These are phyloP conservation scores for Cyprinodon brontotheroides DNA, from an alignment of 2,113 vertebrate species.

Conservation along the genomic window DNA sequence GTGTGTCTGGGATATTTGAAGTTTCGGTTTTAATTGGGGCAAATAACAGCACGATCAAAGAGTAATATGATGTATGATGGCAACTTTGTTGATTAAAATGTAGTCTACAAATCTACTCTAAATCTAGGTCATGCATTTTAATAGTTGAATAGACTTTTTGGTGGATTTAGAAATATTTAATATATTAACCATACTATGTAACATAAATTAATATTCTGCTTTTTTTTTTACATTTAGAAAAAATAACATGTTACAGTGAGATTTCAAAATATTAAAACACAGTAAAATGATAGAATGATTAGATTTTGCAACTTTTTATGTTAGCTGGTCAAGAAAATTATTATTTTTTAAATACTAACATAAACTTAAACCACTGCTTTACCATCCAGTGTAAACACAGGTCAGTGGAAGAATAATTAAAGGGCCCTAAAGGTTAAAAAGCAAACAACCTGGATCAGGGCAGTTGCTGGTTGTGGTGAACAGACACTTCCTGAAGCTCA, in stretches of 20 bases:
- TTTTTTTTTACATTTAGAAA: neutral
- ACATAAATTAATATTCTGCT: neutral
- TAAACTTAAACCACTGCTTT: neutral
- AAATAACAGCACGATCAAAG: too few species aligned
- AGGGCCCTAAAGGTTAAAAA: slow-evolving; percentile 7
- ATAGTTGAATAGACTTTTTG: too few species aligned
- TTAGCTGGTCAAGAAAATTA: neutral
- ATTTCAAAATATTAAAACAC: neutral
- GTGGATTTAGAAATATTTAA: too few species aligned
- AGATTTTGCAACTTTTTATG: neutral
- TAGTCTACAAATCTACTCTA: too few species aligned
- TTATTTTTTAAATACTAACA: neutral
- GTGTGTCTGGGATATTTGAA: too few species aligned
- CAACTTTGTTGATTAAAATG: too few species aligned
- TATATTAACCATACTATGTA: too few species aligned
- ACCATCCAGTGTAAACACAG: slow-evolving; percentile 8
- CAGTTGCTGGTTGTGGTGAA: neutral
- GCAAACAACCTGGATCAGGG: slow-evolving; percentile 30
- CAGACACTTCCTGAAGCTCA: slow-evolving; percentile 15
- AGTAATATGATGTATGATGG: too few species aligned
- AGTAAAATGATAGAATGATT: neutral
- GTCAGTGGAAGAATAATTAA: slow-evolving; percentile 23
- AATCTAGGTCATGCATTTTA: too few species aligned
- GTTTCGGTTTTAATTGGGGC: too few species aligned
- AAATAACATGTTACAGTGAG: neutral